phyloP scores from a whole-genome alignment of 2,888 invertebrate species.

The Papilio protenor region DNA sequence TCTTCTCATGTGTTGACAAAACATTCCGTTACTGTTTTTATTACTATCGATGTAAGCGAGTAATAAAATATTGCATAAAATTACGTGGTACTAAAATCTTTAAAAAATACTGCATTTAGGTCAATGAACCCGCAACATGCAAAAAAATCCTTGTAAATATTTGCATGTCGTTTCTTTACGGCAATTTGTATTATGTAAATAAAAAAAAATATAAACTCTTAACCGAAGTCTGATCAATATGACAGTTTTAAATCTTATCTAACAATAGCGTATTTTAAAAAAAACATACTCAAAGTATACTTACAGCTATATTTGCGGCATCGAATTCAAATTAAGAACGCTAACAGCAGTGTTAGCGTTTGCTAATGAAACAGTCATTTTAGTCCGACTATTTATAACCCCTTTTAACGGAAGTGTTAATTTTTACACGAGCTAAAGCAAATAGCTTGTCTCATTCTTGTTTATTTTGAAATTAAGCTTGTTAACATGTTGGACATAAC shows the following conservation, averaged over 20 bases:
- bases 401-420: conserved; percentile 22
- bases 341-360: conserved; percentile 7
- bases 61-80: not conserved
- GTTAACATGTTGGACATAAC: conserved; percentile 1
- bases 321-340: not conserved
- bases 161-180: not conserved
- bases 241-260: not conserved
- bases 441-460: conserved; percentile 17
- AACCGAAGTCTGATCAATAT: not conserved
- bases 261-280: too few relatives aligned
- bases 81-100: not conserved
- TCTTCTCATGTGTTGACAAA: not conserved
- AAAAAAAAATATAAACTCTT: not conserved
- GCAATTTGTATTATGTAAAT: not conserved
- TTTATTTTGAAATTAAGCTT: conserved; percentile 13
- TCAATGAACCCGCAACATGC: not conserved
- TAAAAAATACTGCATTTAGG: not conserved
- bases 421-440: conserved; percentile 18
- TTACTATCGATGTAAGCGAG: not conserved
- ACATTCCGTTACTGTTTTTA: conserved; percentile 12
- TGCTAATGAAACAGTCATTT: conserved; percentile 17
- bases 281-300: not conserved
- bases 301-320: not conserved
- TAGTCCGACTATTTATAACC: conserved; percentile 7
- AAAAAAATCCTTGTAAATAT: not conserved